Base-by-base conservation (phyloP, 2,888 invertebrate species). In the Microchrysa polita region DNA sequence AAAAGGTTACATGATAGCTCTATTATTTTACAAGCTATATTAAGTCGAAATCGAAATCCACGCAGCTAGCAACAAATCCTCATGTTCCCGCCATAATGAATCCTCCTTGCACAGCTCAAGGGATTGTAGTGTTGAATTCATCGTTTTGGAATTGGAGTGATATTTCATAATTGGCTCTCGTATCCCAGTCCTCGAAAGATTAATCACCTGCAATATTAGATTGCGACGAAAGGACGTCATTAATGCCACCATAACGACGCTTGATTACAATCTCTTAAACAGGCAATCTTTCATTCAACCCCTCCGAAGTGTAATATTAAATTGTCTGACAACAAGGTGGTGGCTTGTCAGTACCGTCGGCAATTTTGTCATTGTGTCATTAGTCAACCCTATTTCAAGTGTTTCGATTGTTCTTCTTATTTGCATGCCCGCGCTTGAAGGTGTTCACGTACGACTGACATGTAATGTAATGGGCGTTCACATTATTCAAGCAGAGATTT, bases 291-390 rank as follows among this genome's bases (percentile, higher is more conserved):
- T 55, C 20, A 20, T 20, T 55, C 22, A 55, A 5, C 16, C 48
- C 48, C 16, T n/a, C n/a, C n/a, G n/a, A n/a, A n/a, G 16, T 48
- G 48, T 48, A 5, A 48, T 48, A 48, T 48, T 48, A 48, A 48
- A 48, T 48, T 48, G 48, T 48, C 48, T 48, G 48, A 48, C 48
- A 48, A 48, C 48, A 48, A 48, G 48, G 48, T 48, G 48, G 48
- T 12, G 16, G 48, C 48, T 34, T 34, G 2, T 34, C 7, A 34
- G 27, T 34, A 34, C 48, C 48, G 2, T 48, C 16, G 48, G 10
- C 48, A n/a, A 10, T 48, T n/a, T 34, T 34, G 14, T 48, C 48
- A n/a, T 48, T 48, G 48, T 48, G 16, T 48, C 48, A 48, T 48
- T 48, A 48, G 12, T 48, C 48, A 12, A 34, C 48, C 48, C 48